These are phyloP conservation scores for Parazoanthus atlanticus DNA, from an alignment of 92 coral and sea anemone genomes.

Conservation along the genomic window DNA sequence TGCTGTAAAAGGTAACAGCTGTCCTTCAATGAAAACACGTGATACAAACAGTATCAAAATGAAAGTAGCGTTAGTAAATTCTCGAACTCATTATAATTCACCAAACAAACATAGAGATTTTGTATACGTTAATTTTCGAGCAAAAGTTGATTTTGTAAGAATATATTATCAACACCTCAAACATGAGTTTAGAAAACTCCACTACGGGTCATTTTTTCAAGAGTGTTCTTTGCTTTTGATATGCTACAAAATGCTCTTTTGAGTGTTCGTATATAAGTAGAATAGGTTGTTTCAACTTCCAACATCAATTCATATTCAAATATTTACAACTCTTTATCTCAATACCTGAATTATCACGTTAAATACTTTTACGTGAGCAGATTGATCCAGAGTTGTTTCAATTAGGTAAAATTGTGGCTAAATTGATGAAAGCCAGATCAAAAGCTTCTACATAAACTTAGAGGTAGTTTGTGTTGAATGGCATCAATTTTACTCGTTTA, in stretches of 20 bases:
- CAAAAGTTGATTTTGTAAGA: too few species aligned
- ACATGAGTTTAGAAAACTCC: too few species aligned
- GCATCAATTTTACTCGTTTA: background rate
- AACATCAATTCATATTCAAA: too few species aligned
- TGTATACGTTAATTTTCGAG: background rate
- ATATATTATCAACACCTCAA: too few species aligned
- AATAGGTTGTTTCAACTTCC: too few species aligned
- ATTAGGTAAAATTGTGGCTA: background rate
- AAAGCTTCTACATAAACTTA: background rate
- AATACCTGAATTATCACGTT: background rate
- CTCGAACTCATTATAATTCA: background rate
- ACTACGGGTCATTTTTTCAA: background rate
- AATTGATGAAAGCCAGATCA: background rate
- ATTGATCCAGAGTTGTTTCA: background rate
- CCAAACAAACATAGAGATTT: background rate
- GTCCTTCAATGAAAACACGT: background rate
- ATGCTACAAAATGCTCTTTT: background rate
- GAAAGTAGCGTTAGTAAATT: background rate
- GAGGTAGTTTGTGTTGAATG: background rate
- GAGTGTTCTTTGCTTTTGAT: too few species aligned
- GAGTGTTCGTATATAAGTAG: background rate
- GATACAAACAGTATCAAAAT: background rate
- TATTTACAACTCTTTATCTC: too few species aligned
- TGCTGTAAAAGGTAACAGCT: constrained; percentile 3
- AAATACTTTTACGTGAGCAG: background rate